These are phyloP conservation scores for Strix aluco DNA, from an alignment of 2,113 vertebrate species.

Conservation along the genomic window DNA sequence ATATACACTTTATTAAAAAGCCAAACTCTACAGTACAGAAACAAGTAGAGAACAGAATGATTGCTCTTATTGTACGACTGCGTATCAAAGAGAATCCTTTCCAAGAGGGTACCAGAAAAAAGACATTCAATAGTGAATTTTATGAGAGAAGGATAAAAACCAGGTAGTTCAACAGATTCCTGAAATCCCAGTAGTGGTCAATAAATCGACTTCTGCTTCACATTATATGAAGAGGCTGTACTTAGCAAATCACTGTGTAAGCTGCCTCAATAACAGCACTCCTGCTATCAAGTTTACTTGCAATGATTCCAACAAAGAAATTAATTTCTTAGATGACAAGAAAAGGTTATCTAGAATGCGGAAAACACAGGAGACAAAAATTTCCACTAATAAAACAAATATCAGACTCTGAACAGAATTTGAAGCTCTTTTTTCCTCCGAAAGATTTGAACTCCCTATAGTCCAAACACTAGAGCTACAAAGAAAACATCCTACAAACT, in stretches of 20 bases:
- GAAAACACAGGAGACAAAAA: constrained; percentile 75
- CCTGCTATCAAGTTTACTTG: constrained; percentile 76
- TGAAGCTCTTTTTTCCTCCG: constrained; percentile 26
- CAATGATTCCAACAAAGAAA: constrained; percentile 80
- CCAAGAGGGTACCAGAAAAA: constrained; percentile 24
- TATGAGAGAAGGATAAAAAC: constrained; percentile 56
- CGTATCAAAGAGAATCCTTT: constrained; percentile 47
- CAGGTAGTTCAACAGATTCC: constrained; percentile 73
- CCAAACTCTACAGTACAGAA: background rate
- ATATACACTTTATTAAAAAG: background rate
- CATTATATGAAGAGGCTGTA: constrained; percentile 78
- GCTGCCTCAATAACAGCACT: constrained; percentile 76
- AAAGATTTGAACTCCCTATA: constrained; percentile 59
- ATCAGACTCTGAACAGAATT: constrained; percentile 64
- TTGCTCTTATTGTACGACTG: background rate
- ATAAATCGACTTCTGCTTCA: constrained; percentile 77
- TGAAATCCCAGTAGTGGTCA: constrained; percentile 72
- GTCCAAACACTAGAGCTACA: constrained; percentile 42
- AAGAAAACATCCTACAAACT: constrained; percentile 31
- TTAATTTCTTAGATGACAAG: constrained; percentile 79
- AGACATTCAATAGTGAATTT: constrained; percentile 49
- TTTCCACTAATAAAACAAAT: constrained; percentile 79
- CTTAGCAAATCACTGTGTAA: constrained; percentile 80
- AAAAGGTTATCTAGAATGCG: constrained; percentile 73
- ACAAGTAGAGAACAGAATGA: background rate